Percentiles rank a stretch among this genome's conserved stretches.
phyloP scores from a whole-genome alignment of 2,113 vertebrate genomes.

The Cheirogaleus medius region DNA sequence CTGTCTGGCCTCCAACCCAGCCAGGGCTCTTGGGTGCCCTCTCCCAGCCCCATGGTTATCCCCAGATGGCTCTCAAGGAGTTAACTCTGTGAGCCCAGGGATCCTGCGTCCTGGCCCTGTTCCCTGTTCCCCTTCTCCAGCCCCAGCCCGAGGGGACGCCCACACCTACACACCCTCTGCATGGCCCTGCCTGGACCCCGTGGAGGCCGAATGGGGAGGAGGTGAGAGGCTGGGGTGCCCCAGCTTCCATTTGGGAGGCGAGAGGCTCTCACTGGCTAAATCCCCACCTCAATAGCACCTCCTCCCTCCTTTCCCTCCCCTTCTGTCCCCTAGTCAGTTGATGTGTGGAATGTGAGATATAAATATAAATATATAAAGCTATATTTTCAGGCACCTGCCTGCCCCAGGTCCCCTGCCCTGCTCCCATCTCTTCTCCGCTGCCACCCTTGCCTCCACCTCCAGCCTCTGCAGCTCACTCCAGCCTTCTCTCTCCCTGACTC shows the following conservation, averaged over 20 bases:
- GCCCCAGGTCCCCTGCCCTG: conserved; percentile 10
- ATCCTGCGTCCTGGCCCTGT: neutral
- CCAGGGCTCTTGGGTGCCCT: conserved; percentile 11
- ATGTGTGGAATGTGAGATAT: conserved; percentile 78
- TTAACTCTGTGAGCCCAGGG: conserved; percentile 36
- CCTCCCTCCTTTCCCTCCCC: neutral
- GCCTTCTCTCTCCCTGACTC: neutral
- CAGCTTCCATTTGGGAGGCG: neutral
- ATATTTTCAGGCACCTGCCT: conserved; percentile 77
- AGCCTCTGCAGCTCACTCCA: neutral
- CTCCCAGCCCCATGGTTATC: neutral
- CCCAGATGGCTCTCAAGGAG: conserved; percentile 2
- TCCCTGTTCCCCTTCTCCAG: neutral
- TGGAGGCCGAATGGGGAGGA: neutral
- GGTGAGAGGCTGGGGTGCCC: neutral
- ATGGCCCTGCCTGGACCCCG: conserved; percentile 73
- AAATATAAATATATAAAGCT: conserved; percentile 78
- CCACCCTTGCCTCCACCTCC: neutral
- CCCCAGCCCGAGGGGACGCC: neutral
- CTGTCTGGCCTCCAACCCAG: conserved; percentile 32
- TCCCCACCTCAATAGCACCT: neutral
- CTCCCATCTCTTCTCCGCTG: neutral
- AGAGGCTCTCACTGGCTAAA: neutral
- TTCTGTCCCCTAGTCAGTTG: conserved; percentile 57
- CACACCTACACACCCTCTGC: conserved; percentile 47